Conservation (phyloP, 1,140 invertebrate genomes). For the Helicoverpa armigera region DNA sequence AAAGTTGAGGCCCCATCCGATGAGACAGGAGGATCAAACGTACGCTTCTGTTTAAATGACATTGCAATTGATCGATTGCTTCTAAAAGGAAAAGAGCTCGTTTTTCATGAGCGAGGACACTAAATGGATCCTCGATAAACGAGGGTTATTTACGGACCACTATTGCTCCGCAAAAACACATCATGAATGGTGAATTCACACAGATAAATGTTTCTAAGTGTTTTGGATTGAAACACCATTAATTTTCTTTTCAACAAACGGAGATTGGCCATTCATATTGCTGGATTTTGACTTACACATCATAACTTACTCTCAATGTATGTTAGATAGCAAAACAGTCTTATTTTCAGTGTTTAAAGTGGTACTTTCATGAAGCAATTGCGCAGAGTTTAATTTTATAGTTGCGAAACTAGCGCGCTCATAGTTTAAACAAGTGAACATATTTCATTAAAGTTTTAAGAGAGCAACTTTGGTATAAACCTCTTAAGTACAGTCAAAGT, state of each 20-base stretch:
- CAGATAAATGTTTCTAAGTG: conserved; percentile 71
- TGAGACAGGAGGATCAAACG: conserved; percentile 68
- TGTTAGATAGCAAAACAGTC: not conserved
- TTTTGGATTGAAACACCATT: conserved; percentile 76
- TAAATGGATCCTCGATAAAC: conserved; percentile 75
- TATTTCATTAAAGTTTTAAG: conserved; percentile 63
- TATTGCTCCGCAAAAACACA: conserved; percentile 65
- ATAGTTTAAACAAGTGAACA: conserved; percentile 54
- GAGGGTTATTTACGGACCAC: conserved; percentile 74
- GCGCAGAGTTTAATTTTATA: conserved; percentile 47
- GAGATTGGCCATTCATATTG: conserved; percentile 42
- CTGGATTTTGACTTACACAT: conserved; percentile 9
- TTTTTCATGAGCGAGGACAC: conserved; percentile 76
- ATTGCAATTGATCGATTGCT: conserved; percentile 76
- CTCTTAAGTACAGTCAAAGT: conserved; percentile 46
- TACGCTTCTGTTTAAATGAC: conserved; percentile 75
- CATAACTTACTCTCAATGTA: conserved; percentile 10
- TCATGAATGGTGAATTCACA: conserved; percentile 69
- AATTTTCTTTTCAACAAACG: conserved; percentile 67
- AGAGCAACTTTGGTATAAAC: conserved; percentile 51
- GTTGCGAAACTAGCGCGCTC: conserved; percentile 45
- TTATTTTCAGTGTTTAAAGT: not conserved
- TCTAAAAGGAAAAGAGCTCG: conserved; percentile 66
- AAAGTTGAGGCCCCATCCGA: conserved; percentile 32
- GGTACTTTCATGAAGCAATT: not conserved